Evolutionary conservation across 2,797 vertebrate genomes (phyloP).

Genomic region (Masticophis lateralis): DNA sequence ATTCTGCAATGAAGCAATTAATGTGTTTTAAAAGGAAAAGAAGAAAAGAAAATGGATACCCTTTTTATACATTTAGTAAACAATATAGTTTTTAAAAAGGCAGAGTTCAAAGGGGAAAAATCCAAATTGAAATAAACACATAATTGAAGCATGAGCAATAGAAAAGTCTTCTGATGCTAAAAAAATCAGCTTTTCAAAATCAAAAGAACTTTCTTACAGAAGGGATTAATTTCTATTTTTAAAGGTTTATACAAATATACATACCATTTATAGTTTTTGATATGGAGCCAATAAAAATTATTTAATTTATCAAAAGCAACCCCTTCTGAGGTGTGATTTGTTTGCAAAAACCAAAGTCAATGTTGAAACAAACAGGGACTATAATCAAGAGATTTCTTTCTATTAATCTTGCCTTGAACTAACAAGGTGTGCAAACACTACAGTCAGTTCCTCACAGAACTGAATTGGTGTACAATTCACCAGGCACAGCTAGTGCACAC

Average conservation of each 20-base stretch:
- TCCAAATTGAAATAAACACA: background rate
- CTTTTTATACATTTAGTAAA: background rate
- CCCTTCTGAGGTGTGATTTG: background rate
- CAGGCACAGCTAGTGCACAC: background rate
- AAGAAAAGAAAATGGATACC: background rate
- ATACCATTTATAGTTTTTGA: background rate
- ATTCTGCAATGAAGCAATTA: background rate
- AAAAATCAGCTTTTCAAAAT: background rate
- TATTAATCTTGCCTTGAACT: background rate
- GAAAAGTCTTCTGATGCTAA: background rate
- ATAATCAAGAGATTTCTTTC: background rate
- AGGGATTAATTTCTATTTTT: background rate
- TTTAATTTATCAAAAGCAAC: background rate
- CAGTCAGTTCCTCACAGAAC: background rate
- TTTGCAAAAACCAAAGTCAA: constrained; percentile 12
- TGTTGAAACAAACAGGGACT: background rate
- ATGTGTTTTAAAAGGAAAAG: background rate
- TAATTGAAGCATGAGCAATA: background rate
- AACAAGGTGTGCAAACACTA: background rate
- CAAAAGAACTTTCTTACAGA: background rate
- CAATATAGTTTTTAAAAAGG: background rate
- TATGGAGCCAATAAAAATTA: background rate
- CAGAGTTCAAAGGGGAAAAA: background rate
- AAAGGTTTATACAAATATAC: background rate
- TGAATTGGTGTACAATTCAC: background rate